These are phyloP conservation scores for Montipora foliosa DNA, from an alignment of 64 coral and sea anemone genomes.

Conservation along the genomic window DNA sequence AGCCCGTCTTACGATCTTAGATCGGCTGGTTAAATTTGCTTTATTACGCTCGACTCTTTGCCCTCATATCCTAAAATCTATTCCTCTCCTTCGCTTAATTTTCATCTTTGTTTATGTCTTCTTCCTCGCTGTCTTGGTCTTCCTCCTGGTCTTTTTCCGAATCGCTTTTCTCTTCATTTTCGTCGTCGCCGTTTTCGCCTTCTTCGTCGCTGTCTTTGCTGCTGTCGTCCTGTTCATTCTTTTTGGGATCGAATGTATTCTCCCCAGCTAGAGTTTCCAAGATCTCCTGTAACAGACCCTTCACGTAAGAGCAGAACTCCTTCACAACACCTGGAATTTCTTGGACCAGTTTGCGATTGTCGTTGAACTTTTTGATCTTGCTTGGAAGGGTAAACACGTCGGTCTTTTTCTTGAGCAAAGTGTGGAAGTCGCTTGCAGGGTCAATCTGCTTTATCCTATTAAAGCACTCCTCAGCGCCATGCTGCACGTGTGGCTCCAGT, in stretches of 20 bases:
- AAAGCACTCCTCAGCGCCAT: constrained; percentile 57
- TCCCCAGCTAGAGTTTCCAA: constrained; percentile 64
- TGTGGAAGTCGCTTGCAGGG: constrained; percentile 69
- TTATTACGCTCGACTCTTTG: too few species aligned
- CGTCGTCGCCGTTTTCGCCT: neutral
- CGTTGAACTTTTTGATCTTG: constrained; percentile 86
- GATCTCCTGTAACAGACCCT: constrained; percentile 67
- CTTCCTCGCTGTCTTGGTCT: neutral
- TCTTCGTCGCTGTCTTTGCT: neutral
- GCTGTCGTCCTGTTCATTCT: constrained; percentile 29
- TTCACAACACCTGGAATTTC: constrained; percentile 75
- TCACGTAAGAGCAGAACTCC: constrained; percentile 72
- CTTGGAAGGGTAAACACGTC: constrained; percentile 72
- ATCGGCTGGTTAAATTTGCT: too few species aligned
- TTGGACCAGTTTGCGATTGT: constrained; percentile 87
- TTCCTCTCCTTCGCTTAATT: neutral
- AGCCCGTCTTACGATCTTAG: too few species aligned
- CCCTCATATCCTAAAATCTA: neutral
- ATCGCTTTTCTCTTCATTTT: neutral
- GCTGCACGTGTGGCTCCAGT: constrained; percentile 76
- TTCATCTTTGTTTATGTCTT: neutral
- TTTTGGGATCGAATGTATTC: constrained; percentile 28
- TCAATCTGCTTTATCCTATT: constrained; percentile 61
- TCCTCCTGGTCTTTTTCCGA: neutral
- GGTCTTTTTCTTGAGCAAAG: constrained; percentile 51